Evolutionary conservation across 2,113 vertebrate genomes (phyloP).

Genomic region (Eptesicus fuscus): DNA sequence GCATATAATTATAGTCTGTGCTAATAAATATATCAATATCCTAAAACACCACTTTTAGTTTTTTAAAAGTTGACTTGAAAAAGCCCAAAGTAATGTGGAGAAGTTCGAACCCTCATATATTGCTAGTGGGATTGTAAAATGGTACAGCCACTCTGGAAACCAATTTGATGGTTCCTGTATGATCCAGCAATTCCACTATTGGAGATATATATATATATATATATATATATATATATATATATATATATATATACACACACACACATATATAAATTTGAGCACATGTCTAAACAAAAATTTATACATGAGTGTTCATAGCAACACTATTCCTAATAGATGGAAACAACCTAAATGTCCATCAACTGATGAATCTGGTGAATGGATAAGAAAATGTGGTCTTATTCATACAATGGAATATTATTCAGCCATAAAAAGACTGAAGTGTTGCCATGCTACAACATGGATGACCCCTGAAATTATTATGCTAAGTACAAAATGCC

Average conservation of each 20-base stretch:
- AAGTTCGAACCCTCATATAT: neutral
- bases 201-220: neutral
- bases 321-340: neutral
- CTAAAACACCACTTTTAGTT: constrained; percentile 42
- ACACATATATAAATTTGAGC: neutral
- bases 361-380: neutral
- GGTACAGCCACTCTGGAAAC: neutral
- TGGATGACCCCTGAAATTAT: neutral
- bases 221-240: too few relatives aligned
- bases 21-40: constrained; percentile 58
- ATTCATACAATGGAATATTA: neutral
- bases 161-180: neutral
- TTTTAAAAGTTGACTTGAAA: constrained; percentile 56
- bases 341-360: neutral
- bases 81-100: constrained; percentile 7
- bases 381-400: neutral
- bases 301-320: neutral
- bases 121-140: neutral
- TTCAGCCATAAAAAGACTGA: neutral
- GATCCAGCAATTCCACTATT: neutral
- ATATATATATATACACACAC: too few relatives aligned
- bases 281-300: neutral
- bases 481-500: neutral
- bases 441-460: neutral
- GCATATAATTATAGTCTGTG: constrained; percentile 51